Evolutionary conservation across 2,113 vertebrate genomes (phyloP).

Genomic region (Thalassoma bifasciatum): DNA sequence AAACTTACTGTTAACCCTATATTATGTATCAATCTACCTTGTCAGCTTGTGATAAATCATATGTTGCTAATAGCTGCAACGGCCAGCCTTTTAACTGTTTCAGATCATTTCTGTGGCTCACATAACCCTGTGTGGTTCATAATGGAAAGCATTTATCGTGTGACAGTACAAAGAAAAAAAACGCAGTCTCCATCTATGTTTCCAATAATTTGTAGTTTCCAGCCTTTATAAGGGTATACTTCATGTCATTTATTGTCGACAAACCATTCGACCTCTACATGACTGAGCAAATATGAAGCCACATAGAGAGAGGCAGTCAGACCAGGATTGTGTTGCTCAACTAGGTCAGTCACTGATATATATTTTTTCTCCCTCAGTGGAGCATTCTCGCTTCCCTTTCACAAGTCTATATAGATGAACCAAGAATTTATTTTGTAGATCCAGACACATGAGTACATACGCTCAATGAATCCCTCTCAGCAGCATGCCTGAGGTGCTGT

Average conservation of each 20-base stretch:
- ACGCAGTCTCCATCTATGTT: not conserved
- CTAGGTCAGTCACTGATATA: conserved; percentile 38
- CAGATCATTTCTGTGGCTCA: conserved; percentile 39
- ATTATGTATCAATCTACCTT: conserved; percentile 23
- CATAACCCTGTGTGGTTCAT: conserved; percentile 39
- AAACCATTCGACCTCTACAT: conserved; percentile 1
- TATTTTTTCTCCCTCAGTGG: conserved; percentile 19
- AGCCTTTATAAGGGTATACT: not conserved
- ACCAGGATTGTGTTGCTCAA: conserved; percentile 15
- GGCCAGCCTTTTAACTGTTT: conserved; percentile 52
- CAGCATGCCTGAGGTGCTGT: conserved; percentile 22
- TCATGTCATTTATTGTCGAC: conserved; percentile 2
- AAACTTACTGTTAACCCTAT: not conserved
- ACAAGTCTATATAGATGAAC: conserved; percentile 26
- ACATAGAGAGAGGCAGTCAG: conserved; percentile 8
- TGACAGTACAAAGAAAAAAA: conserved; percentile 8
- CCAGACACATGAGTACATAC: not conserved
- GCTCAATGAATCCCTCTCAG: conserved; percentile 4
- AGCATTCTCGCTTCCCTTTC: conserved; percentile 29
- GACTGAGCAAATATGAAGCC: conserved; percentile 1
- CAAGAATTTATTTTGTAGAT: not conserved
- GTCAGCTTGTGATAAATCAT: conserved; percentile 42
- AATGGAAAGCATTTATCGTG: conserved; percentile 10
- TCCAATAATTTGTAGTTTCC: not conserved
- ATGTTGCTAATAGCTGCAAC: conserved; percentile 28